A percentile compares a stretch with the other conserved stretches of the same genome.
These are phyloP conservation scores for Mactra quadrangularis DNA, from an alignment of 1,140 invertebrate species.

Conservation along the genomic window DNA sequence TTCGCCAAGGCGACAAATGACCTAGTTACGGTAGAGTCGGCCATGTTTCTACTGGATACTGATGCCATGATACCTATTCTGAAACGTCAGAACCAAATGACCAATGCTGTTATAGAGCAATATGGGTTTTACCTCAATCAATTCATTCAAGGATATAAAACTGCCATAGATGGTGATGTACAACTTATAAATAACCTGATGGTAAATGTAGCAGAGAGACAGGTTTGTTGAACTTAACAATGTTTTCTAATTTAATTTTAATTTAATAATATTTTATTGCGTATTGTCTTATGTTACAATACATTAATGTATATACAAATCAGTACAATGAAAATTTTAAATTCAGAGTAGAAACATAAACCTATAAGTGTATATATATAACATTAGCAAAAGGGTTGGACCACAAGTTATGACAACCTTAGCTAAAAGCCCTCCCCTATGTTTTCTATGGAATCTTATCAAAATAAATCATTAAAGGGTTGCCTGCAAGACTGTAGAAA, in stretches of 20 bases:
- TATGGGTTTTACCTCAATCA: slow-evolving; percentile 55
- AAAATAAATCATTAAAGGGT: not conserved
- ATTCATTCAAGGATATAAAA: slow-evolving; percentile 44
- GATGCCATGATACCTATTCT: slow-evolving; percentile 72
- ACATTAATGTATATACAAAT: too few relatives aligned
- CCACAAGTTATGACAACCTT: too few relatives aligned
- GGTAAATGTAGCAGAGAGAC: slow-evolving; percentile 41
- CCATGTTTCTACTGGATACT: slow-evolving; percentile 73
- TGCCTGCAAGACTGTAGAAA: too few relatives aligned
- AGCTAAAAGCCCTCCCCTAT: not conserved
- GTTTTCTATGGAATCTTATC: not conserved
- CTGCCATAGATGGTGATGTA: slow-evolving; percentile 10
- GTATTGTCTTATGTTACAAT: not conserved
- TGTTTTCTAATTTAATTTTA: not conserved
- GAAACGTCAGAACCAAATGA: slow-evolving; percentile 70
- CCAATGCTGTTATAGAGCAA: slow-evolving; percentile 60
- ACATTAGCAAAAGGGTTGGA: too few relatives aligned
- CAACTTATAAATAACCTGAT: slow-evolving; percentile 47
- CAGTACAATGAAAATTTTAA: too few relatives aligned
- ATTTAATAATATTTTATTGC: not conserved
- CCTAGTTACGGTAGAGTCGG: slow-evolving; percentile 72
- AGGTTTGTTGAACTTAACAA: slow-evolving; percentile 10
- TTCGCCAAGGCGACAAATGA: slow-evolving; percentile 72
- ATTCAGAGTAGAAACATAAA: too few relatives aligned
- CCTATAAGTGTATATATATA: too few relatives aligned